Evolutionary conservation across 2,113 vertebrate species (phyloP).

Genomic region (Saccopteryx leptura): DNA sequence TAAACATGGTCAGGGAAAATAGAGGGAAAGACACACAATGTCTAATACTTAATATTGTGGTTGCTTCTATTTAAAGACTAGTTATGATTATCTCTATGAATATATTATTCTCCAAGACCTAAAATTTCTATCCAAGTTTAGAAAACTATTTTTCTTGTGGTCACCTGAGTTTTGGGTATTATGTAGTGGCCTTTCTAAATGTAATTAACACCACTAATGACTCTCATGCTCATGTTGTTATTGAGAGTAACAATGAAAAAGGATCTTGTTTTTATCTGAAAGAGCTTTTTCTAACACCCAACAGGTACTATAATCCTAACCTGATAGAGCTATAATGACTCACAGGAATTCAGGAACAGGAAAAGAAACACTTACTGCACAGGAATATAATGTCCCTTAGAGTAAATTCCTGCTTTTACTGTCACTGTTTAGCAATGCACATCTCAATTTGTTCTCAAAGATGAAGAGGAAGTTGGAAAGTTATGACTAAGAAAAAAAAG

Average conservation of each 20-base stretch:
- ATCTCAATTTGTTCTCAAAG: slow-evolving; percentile 37
- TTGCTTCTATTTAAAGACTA: slow-evolving; percentile 16
- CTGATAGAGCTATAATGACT: neutral
- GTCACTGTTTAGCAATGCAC: slow-evolving; percentile 23
- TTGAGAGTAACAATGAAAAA: neutral
- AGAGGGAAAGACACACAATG: neutral
- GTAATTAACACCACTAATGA: neutral
- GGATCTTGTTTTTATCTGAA: neutral
- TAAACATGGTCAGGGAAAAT: neutral
- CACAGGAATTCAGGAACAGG: slow-evolving; percentile 14
- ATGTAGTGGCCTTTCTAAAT: slow-evolving; percentile 26
- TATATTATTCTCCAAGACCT: neutral
- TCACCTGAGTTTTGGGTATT: neutral
- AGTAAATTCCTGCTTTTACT: slow-evolving; percentile 20
- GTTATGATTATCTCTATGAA: neutral
- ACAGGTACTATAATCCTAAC: neutral
- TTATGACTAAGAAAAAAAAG: slow-evolving; percentile 21
- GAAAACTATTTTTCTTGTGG: neutral
- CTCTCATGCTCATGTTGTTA: neutral
- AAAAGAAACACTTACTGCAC: neutral
- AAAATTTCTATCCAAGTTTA: neutral
- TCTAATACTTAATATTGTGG: neutral
- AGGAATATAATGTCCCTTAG: slow-evolving; percentile 43
- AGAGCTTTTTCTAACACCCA: slow-evolving; percentile 4
- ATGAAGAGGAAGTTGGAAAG: slow-evolving; percentile 38